These are phyloP conservation scores for Leptopilina boulardi DNA, from an alignment of 1,140 invertebrate species.

Conservation along the genomic window DNA sequence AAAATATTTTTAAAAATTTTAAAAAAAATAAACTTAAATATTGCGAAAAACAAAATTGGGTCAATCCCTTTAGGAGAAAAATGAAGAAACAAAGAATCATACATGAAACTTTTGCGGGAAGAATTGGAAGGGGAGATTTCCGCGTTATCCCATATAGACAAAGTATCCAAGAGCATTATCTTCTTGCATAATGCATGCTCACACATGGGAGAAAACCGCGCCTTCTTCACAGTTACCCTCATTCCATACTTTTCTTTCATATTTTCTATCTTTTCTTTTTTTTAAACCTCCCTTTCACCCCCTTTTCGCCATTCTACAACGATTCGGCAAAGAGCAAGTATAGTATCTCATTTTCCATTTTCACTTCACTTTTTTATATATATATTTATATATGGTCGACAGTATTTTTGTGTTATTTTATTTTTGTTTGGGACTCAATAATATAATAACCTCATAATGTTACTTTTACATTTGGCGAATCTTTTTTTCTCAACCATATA, in stretches of 20 bases:
- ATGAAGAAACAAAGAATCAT: conserved; percentile 49
- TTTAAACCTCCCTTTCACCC: conserved; percentile 41
- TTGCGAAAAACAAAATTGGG: not conserved
- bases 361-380: too few relatives aligned
- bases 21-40: not conserved
- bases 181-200: conserved; percentile 76
- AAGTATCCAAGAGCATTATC: conserved; percentile 76
- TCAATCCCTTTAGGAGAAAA: not conserved
- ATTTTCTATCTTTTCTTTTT: conserved; percentile 44
- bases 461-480: too few relatives aligned
- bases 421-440: conserved; percentile 75
- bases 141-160: conserved; percentile 75
- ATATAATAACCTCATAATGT: too few relatives aligned
- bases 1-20: too few relatives aligned
- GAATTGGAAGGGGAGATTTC: conserved; percentile 62
- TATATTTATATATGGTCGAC: too few relatives aligned
- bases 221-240: conserved; percentile 39
- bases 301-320: conserved; percentile 55
- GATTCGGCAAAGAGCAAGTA: conserved; percentile 56
- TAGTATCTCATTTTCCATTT: conserved; percentile 40
- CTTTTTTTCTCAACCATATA: too few relatives aligned
- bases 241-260: conserved; percentile 51
- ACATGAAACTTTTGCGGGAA: conserved; percentile 54
- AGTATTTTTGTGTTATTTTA: conserved; percentile 76
- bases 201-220: conserved; percentile 56